Evolutionary conservation across 2,113 vertebrate species (phyloP), one percentile per base, ranked within the genome.

Genomic region (Poicephalus meyeri): DNA sequence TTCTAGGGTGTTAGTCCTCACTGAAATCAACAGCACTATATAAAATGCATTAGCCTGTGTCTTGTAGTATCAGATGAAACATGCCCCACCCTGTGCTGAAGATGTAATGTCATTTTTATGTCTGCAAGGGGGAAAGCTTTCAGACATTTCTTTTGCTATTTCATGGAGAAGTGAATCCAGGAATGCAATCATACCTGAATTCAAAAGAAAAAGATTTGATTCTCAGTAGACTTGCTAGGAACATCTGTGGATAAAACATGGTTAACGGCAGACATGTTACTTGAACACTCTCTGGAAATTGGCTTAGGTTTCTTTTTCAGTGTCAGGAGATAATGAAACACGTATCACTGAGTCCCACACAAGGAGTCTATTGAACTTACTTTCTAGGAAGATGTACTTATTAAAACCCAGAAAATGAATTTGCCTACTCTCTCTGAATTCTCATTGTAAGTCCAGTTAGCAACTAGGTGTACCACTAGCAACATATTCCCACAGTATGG

Each of bases 221-320:
- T 91, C 78, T 88, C 61, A n/a, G 90, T 41, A 55, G 66, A 60
- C 16, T 61, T 84, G 26, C 74, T 49, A 81, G 73, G 64, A 88
- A 42, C n/a, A 53, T 65, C 69, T 74, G 39, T 63, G 76, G 89
- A 64, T 88, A 63, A 87, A 96, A 7, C 52, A 83, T 78, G 80
- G 89, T 89, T 97, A 97, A 95, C n/a, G 53, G 82, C 72, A 89
- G 91, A 80, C 65, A 80, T 73, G 86, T 87, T 85, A 60, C 50
- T 84, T 41, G 56, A 87, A 83, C 18, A 14, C 35, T 71, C 24
- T 68, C 69, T 79, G 86, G 90, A 87, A 93, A 87, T 11, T 68
- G 89, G n/a, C 87, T 90, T 49, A 46, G 33, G 68, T 87, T 21
- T 77, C 66, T 60, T 53, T 68, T 49, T 86, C 80, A 68, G 9